Evolutionary conservation across 2,113 vertebrate species (phyloP).

Genomic region (Cinclus mexicanus): DNA sequence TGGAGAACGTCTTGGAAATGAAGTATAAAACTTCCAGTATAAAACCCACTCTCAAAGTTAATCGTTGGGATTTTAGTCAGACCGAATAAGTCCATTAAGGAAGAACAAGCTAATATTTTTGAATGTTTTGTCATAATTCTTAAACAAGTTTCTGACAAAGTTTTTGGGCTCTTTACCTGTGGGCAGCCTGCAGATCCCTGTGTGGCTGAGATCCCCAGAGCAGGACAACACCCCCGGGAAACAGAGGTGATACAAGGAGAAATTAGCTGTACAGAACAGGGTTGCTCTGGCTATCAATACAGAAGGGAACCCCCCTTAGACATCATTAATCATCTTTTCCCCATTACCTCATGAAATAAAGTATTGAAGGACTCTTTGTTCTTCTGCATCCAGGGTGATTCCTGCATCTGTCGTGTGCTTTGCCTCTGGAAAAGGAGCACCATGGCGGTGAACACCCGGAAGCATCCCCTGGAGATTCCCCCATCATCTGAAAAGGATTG

Average conservation of each 20-base stretch:
- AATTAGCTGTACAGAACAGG: neutral
- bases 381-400: neutral
- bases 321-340: neutral
- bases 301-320: neutral
- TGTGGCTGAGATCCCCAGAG: neutral
- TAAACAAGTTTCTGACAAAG: rapidly evolving
- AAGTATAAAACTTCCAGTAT: neutral
- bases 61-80: too few relatives aligned
- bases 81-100: neutral
- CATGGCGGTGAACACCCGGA: slow-evolving; percentile 20
- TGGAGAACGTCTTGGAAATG: neutral
- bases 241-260: neutral
- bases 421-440: neutral
- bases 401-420: neutral
- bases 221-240: neutral
- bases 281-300: neutral
- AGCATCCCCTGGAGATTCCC: slow-evolving; percentile 54
- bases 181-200: neutral
- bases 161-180: neutral
- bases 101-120: neutral
- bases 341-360: slow-evolving; percentile 17
- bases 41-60: neutral
- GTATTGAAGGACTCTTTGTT: neutral
- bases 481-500: slow-evolving; percentile 70
- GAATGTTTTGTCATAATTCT: neutral